Evolutionary conservation across 2,888 invertebrate species (phyloP).

Genomic region (Oligia latruncula): DNA sequence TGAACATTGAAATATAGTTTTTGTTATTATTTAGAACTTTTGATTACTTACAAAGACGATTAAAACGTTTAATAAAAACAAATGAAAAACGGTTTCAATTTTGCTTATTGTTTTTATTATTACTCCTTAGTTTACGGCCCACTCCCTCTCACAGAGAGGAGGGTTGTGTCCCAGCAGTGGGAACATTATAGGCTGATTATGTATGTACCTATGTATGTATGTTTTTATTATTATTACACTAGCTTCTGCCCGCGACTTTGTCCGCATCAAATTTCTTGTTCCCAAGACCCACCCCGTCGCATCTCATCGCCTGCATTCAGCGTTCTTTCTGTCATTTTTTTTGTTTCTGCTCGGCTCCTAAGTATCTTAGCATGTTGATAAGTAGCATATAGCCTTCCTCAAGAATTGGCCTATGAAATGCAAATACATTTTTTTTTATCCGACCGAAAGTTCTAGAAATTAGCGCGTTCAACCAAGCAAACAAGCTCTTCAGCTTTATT

Average conservation of each 20-base stretch:
- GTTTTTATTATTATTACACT: constrained; percentile 11
- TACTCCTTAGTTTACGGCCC: background rate
- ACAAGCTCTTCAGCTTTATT: background rate
- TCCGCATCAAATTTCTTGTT: background rate
- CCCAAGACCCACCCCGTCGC: background rate
- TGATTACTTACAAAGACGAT: constrained; percentile 40
- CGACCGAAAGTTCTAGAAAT: background rate
- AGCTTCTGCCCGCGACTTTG: background rate
- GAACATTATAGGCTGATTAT: too few relatives aligned
- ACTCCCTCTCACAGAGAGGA: too few relatives aligned
- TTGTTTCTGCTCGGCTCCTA: background rate
- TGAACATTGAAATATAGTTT: constrained; percentile 35
- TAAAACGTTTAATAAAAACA: constrained; percentile 6
- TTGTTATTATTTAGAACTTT: constrained; percentile 38
- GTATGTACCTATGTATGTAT: background rate
- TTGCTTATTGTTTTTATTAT: constrained; percentile 13
- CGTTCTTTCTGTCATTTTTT: background rate
- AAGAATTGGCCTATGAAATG: background rate
- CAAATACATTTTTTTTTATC: background rate
- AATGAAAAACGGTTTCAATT: background rate
- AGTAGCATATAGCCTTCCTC: background rate
- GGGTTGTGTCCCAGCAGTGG: too few relatives aligned
- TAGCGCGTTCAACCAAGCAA: background rate
- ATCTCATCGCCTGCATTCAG: background rate
- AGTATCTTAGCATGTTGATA: background rate